Percentiles rank a stretch among this genome's conserved stretches.
Conservation (phyloP, 2,113 vertebrate genomes). For the Sus scrofa region DNA sequence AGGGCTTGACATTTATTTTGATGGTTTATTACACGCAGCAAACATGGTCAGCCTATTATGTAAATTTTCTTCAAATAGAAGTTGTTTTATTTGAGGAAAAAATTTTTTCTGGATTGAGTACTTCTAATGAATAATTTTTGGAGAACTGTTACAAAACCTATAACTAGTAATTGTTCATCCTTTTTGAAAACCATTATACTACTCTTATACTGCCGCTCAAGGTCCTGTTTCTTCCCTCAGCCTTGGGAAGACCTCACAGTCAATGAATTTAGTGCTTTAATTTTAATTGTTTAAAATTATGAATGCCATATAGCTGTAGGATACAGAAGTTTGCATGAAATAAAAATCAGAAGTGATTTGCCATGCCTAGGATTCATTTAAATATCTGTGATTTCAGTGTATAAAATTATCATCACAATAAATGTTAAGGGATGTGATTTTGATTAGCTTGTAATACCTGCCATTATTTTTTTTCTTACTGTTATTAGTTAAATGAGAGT, state of each 20-base stretch:
- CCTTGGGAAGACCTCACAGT: not conserved
- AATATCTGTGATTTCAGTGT: not conserved
- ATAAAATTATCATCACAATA: not conserved
- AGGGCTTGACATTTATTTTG: conserved; percentile 75
- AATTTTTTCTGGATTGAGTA: conserved; percentile 76
- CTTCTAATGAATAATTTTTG: conserved; percentile 75
- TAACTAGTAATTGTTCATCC: not conserved
- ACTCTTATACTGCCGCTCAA: not conserved
- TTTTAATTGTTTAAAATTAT: not conserved
- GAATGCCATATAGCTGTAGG: not conserved
- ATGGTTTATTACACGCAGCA: conserved; percentile 69
- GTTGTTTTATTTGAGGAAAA: conserved; percentile 79
- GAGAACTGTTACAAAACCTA: conserved; percentile 37
- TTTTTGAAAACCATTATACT: not conserved
- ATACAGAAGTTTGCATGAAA: conserved; percentile 1
- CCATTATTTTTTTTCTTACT: conserved; percentile 4
- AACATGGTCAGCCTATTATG: conserved; percentile 31
- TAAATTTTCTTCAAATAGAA: conserved; percentile 45
- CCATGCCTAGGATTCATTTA: not conserved
- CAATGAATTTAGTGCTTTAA: not conserved
- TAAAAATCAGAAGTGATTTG: conserved; percentile 32
- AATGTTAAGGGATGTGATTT: not conserved
- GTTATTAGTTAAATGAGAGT: not conserved
- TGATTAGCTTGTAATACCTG: not conserved
- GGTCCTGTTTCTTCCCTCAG: not conserved